phyloP scores from a whole-genome alignment of 2,888 invertebrate genomes.

The Scelioninae gen. 1 region DNA sequence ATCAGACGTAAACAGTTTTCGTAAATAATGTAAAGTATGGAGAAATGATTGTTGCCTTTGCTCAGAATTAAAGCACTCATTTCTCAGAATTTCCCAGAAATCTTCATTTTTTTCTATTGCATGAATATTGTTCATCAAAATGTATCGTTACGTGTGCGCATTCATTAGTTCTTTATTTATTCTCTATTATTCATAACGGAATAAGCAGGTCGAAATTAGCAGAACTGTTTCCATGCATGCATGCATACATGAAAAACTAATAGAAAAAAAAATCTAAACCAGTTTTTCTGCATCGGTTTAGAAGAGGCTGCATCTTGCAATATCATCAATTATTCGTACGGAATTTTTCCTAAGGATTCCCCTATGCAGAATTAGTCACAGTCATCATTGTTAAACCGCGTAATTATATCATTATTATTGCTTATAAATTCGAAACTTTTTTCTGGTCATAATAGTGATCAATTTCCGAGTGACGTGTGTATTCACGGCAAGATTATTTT shows the following conservation, averaged over 20 bases:
- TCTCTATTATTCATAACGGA: conserved; percentile 9
- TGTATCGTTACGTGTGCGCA: neutral
- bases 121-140: neutral
- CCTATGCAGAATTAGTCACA: neutral
- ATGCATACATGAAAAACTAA: neutral
- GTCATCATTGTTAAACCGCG: neutral
- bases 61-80: too few relatives aligned
- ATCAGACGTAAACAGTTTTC: too few relatives aligned
- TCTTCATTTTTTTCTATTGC: neutral
- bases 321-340: neutral
- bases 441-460: neutral
- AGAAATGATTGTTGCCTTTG: too few relatives aligned
- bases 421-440: conserved; percentile 2
- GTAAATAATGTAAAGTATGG: too few relatives aligned
- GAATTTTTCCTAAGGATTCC: conserved; percentile 22
- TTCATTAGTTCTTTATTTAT: neutral
- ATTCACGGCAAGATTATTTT: neutral
- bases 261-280: neutral
- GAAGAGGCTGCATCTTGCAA: neutral
- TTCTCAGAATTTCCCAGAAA: too few relatives aligned
- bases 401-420: conserved; percentile 1
- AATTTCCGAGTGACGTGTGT: neutral
- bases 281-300: conserved; percentile 1
- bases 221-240: neutral
- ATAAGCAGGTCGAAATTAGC: neutral